Base-by-base conservation (phyloP, 2,113 vertebrate species). In the Notothenia coriiceps region DNA sequence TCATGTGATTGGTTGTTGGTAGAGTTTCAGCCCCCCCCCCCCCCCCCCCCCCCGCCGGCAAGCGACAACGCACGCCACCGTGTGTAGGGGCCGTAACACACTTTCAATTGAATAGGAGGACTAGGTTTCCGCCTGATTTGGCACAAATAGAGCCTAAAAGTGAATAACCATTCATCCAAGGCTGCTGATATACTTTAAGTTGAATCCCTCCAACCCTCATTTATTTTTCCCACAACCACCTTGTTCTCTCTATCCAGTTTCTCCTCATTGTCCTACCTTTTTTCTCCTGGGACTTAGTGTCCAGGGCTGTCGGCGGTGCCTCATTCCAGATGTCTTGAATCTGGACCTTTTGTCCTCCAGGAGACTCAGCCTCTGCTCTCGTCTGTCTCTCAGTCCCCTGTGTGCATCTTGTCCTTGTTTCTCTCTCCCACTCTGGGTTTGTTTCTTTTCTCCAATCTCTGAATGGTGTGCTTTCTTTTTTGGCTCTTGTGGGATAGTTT, bases 261-360 rank as follows among this genome's bases (percentile, higher is more conserved):
- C 13, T 49, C 44, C 22, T 49, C 20, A 8, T 10, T 49, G 22
- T 65, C 14, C 44, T 65, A 14, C 25, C 62, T 49, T 15, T 29
- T 49, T 14, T 29, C 20, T 46, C 20, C 40, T 29, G 15, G 54
- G 40, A 57, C 43, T 40, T 40, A 40, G 22, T 56, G n/a, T 43
- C 35, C 54, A 12, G 10, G 35, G 35, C 40, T 2, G 20, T 29
- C 40, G 6, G 9, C 40, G 6, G 9, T 17, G 46, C 46, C 22
- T 50, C 25, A 47, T 5, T 47, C 44, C 62, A 64, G 44, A 51
- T 66, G 68, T 47, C 43, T 70, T 44, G 52, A 52, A 57, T 57
- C 20, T 18, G 15, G 43, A 46, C 10, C 1, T 25, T 56, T 5
- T 40, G 10, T 57, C 40, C 40, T 70, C 52, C 13, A 56, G 67